Percentiles rank a stretch among this genome's conserved stretches.
Evolutionary conservation across 2,888 invertebrate genomes (phyloP).

Genomic region (Pandemis corylana): DNA sequence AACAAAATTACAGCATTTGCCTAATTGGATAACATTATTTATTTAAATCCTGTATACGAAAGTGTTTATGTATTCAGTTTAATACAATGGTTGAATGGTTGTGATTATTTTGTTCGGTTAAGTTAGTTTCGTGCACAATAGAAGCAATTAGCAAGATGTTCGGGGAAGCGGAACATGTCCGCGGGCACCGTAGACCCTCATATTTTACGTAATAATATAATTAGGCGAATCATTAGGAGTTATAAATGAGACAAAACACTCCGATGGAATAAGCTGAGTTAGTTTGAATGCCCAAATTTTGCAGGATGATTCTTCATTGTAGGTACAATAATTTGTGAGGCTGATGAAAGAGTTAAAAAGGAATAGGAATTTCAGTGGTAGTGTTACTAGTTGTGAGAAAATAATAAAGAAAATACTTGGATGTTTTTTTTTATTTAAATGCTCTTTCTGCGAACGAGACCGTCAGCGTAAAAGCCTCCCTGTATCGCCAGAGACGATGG

Average conservation of each 20-base stretch:
- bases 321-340: too few relatives aligned
- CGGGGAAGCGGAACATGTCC: conserved; percentile 30
- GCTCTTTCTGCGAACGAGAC: too few relatives aligned
- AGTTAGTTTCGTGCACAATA: conserved; percentile 40
- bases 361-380: too few relatives aligned
- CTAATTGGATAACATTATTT: conserved; percentile 34
- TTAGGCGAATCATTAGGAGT: conserved; percentile 7
- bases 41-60: conserved; percentile 29
- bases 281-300: neutral
- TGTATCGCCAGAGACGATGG: too few relatives aligned
- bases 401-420: too few relatives aligned
- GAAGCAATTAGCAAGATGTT: conserved; percentile 43
- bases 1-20: conserved; percentile 22
- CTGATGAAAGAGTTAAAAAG: too few relatives aligned
- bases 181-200: conserved; percentile 16
- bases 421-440: too few relatives aligned
- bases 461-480: too few relatives aligned
- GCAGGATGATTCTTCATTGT: neutral
- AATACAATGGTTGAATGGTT: conserved; percentile 40
- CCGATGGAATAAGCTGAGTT: neutral
- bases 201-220: conserved; percentile 37
- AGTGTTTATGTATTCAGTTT: conserved; percentile 25
- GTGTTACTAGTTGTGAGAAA: too few relatives aligned
- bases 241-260: conserved; percentile 5
- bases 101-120: conserved; percentile 44